Conservation (phyloP, 2,888 invertebrate genomes). For the Synanthedon tipuliformis region DNA sequence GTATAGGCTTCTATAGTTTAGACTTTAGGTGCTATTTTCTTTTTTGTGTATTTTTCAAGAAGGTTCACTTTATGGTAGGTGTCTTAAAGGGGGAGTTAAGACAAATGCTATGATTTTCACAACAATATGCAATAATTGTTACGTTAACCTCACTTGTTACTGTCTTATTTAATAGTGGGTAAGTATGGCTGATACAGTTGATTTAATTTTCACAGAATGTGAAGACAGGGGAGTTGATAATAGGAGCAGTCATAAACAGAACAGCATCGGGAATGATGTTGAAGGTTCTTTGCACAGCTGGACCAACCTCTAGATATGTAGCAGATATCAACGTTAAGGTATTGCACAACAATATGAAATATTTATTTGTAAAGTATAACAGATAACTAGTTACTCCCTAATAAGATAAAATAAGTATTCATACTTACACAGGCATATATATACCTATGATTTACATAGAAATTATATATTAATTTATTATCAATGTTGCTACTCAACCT, state of each 20-base stretch:
- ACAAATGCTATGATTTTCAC: too few species aligned
- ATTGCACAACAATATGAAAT: slow-evolving; percentile 14
- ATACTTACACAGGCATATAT: too few species aligned
- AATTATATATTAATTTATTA: too few species aligned
- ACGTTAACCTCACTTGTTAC: not conserved
- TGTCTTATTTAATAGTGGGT: not conserved
- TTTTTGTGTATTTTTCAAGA: not conserved
- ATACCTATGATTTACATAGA: too few species aligned
- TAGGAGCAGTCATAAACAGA: slow-evolving; percentile 82
- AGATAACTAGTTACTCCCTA: too few species aligned
- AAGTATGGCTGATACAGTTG: not conserved
- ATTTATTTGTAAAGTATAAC: too few species aligned
- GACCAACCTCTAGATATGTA: slow-evolving; percentile 81
- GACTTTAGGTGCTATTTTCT: too few species aligned
- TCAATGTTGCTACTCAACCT: too few species aligned
- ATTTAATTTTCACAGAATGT: slow-evolving; percentile 59
- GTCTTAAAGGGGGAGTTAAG: too few species aligned
- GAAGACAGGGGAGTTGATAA: slow-evolving; percentile 82
- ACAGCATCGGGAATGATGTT: slow-evolving; percentile 80
- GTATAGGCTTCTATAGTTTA: not conserved
- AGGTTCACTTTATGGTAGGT: too few species aligned
- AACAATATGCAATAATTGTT: not conserved
- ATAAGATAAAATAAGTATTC: too few species aligned
- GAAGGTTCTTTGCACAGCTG: slow-evolving; percentile 86
- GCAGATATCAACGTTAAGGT: slow-evolving; percentile 91